These are phyloP conservation scores for Dynastes maya DNA, from an alignment of 2,888 invertebrate genomes.

Conservation along the genomic window DNA sequence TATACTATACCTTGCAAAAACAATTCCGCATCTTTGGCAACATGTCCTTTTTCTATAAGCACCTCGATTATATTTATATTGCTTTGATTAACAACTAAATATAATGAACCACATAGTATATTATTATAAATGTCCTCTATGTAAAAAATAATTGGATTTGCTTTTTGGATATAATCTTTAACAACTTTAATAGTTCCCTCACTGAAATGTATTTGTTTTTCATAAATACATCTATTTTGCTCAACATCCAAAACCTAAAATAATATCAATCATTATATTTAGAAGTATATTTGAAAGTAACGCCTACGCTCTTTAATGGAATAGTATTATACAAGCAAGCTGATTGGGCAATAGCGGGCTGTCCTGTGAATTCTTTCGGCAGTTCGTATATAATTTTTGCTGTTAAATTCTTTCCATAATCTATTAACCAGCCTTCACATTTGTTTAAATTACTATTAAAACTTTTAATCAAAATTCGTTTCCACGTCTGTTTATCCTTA, in stretches of 20 bases:
- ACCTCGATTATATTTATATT: slow-evolving; percentile 20
- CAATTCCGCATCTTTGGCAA: slow-evolving; percentile 4
- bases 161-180: slow-evolving; percentile 15
- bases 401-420: slow-evolving; percentile 11
- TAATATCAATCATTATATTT: neutral
- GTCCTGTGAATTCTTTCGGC: slow-evolving; percentile 9
- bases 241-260: slow-evolving; percentile 22
- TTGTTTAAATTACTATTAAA: slow-evolving; percentile 8
- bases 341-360: slow-evolving; percentile 20
- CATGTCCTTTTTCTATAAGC: slow-evolving; percentile 20
- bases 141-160: neutral
- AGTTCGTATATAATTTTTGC: slow-evolving; percentile 2
- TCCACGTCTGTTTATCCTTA: slow-evolving; percentile 29
- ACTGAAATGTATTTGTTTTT: slow-evolving; percentile 18
- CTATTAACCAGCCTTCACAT: slow-evolving; percentile 29
- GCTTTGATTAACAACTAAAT: neutral
- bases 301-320: slow-evolving; percentile 15
- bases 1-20: slow-evolving; percentile 30
- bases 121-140: slow-evolving; percentile 3
- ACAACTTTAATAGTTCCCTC: slow-evolving; percentile 28
- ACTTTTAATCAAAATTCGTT: slow-evolving; percentile 28
- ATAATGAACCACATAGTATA: slow-evolving; percentile 16
- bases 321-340: slow-evolving; percentile 21
- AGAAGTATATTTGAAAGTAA: neutral
- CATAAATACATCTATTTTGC: slow-evolving; percentile 5